Evolutionary conservation across 2,797 vertebrate species (phyloP), one percentile per base, ranked within the genome.

Genomic region (Allochrocebus solatus): DNA sequence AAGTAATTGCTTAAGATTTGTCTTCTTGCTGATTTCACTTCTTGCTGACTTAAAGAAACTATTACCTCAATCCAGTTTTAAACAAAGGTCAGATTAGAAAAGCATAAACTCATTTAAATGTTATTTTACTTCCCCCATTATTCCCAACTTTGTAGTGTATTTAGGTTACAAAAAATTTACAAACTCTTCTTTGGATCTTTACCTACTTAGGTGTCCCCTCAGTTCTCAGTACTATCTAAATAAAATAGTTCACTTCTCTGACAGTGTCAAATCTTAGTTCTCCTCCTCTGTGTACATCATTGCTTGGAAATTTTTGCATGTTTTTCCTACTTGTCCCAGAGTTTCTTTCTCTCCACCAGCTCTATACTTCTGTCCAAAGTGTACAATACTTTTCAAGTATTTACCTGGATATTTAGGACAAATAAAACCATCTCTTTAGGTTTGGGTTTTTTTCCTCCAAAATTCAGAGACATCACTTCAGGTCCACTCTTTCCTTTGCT

Each of bases 11-110:
- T 86, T 74, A 96, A 97, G 76, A 84, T 79, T 82, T 93, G 64
- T 83, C 79, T 94, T 84, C 87, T 94, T 89, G 64, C 78, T 74
- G 67, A 67, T 79, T 86, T 93, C 46, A 70, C 76, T 82, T 93
- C 80, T 94, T 94, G 64, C 57, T 96, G 74, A 89, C 83, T 82
- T 93, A 92, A 89, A 93, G 90, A 93, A 95, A 89, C 90, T 87
- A 39, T 90, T 89, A 59, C 48, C 64, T 96, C 61, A 94, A 53
- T 91, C 64, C 36, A 97, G 33, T 91, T 96, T 95, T 97, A 96
- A 95, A 57, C 75, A 67, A 78, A 93, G 39, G 33, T 96, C 64
- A 93, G 50, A 78, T 93, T 92, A 94, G 91, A 95, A 90, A 88
- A 90, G 13, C 17, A 80, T 83, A 93, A 95, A n/a, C 75, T 81